phyloP scores from a whole-genome alignment of 2,113 vertebrate genomes.

The Balaeniceps rex region DNA sequence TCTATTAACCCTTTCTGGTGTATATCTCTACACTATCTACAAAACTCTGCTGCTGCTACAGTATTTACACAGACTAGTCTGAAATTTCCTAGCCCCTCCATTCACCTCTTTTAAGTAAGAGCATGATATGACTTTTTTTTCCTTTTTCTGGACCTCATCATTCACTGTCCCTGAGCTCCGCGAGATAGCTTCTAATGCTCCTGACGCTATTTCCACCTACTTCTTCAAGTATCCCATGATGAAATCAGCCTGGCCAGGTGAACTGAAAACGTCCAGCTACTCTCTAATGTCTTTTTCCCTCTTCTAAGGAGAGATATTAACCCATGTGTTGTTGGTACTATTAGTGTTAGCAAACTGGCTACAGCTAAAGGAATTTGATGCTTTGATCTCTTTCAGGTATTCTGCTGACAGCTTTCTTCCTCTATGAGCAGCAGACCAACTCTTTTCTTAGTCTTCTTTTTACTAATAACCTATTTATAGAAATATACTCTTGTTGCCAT shows the following conservation, averaged over 20 bases:
- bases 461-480: neutral
- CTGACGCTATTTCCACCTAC: neutral
- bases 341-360: neutral
- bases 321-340: neutral
- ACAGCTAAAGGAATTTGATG: neutral
- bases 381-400: neutral
- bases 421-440: neutral
- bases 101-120: neutral
- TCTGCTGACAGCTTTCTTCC: neutral
- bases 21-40: neutral
- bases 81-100: neutral
- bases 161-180: neutral
- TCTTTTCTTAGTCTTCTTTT: neutral
- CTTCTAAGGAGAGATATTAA: neutral
- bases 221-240: neutral
- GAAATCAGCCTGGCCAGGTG: neutral
- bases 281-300: neutral
- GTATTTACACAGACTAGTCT: neutral
- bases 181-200: neutral
- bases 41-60: neutral
- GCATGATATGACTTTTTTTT: neutral
- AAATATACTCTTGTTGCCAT: neutral
- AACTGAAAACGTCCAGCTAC: neutral
- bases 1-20: neutral
- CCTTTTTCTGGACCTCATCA: neutral